A percentile compares a stretch with the other conserved stretches of the same genome.
These are phyloP conservation scores for Pilophorus perplexus DNA, from an alignment of 2,888 invertebrate species.

Conservation along the genomic window DNA sequence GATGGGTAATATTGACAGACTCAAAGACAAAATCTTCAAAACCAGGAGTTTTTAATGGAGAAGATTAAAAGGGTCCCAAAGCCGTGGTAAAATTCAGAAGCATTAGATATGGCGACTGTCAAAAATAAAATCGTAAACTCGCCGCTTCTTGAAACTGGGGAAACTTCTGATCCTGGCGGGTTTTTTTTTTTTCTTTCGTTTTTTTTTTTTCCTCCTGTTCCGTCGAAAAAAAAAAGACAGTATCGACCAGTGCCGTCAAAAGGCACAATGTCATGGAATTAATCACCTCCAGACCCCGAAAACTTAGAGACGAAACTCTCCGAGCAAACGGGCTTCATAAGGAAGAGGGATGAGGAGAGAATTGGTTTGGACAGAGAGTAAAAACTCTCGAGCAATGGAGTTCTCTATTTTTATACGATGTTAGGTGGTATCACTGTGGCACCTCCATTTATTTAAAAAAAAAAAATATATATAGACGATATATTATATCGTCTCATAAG, in stretches of 20 bases:
- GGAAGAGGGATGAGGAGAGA: too few species aligned
- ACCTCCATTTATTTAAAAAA: too few species aligned
- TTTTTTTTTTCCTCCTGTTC: background rate
- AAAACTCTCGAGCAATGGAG: too few species aligned
- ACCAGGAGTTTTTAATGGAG: background rate
- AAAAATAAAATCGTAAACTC: slow-evolving; percentile 21
- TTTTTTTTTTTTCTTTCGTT: background rate
- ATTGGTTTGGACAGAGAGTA: too few species aligned
- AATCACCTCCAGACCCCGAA: slow-evolving; percentile 11
- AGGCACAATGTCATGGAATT: slow-evolving; percentile 26
- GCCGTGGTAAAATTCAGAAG: background rate
- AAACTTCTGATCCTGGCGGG: background rate
- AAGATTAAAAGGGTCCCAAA: background rate
- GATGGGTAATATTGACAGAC: too few species aligned
- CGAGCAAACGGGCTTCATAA: too few species aligned
- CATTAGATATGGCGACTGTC: background rate
- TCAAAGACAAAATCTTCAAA: too few species aligned
- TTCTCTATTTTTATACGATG: too few species aligned
- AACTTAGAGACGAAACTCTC: background rate
- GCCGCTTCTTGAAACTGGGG: background rate
- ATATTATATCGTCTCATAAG: too few species aligned
- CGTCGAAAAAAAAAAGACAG: background rate
- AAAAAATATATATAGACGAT: too few species aligned
- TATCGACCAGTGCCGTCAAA: slow-evolving; percentile 13
- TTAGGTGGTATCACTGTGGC: too few species aligned